These are phyloP conservation scores for Aphrophora alni DNA, from an alignment of 2,888 invertebrate genomes.

Conservation along the genomic window DNA sequence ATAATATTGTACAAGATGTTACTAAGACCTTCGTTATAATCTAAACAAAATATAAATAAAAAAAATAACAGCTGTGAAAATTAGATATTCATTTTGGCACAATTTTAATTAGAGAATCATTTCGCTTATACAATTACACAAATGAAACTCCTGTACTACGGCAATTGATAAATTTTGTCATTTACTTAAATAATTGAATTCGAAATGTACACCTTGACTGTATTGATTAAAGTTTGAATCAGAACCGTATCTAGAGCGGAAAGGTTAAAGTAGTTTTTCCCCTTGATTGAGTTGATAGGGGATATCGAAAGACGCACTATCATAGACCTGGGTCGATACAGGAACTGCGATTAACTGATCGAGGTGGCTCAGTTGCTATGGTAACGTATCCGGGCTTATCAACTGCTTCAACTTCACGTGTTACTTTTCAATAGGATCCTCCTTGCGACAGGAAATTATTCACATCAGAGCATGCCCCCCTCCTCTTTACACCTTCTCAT, in stretches of 20 bases:
- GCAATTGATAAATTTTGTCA: too few relatives aligned
- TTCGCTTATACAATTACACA: too few relatives aligned
- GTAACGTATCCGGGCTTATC: neutral
- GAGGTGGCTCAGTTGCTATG: neutral
- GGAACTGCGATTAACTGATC: constrained; percentile 2
- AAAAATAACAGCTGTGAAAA: too few relatives aligned
- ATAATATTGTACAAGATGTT: too few relatives aligned
- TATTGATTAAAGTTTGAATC: neutral
- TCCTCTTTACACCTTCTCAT: neutral
- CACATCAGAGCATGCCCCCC: neutral
- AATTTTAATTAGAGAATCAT: too few relatives aligned
- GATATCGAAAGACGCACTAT: constrained; percentile 3
- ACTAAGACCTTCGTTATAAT: too few relatives aligned
- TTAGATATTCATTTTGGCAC: too few relatives aligned
- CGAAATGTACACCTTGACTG: neutral
- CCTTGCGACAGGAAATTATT: constrained; percentile 1
- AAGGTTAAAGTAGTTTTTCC: neutral
- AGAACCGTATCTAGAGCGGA: neutral
- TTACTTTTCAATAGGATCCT: neutral
- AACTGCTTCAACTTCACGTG: neutral
- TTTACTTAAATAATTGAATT: neutral
- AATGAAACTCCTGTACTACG: too few relatives aligned
- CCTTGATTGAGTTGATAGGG: neutral
- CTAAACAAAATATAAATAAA: too few relatives aligned
- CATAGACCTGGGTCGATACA: neutral